phyloP scores from a whole-genome alignment of 2,113 vertebrate species.

The Erythrolamprus reginae region DNA sequence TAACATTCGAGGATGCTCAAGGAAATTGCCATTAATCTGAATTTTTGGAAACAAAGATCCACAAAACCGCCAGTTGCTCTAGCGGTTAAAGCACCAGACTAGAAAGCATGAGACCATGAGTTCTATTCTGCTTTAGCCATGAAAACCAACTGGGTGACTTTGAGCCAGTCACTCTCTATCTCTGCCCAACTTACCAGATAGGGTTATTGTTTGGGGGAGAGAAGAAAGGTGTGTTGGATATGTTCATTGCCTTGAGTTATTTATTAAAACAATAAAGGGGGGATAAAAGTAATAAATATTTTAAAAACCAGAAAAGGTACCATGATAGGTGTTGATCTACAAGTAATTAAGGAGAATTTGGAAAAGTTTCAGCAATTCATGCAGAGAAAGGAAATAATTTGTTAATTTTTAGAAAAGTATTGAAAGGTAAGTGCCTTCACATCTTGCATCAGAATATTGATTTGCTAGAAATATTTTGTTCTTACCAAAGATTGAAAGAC shows the following conservation, averaged over 20 bases:
- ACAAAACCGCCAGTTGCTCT: neutral
- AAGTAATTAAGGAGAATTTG: neutral
- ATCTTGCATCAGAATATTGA: neutral
- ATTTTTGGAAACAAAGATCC: neutral
- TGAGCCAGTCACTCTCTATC: neutral
- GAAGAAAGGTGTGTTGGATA: neutral
- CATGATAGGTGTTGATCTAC: too few relatives aligned
- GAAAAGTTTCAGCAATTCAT: neutral
- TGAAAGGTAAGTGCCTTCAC: neutral
- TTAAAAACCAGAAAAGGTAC: neutral
- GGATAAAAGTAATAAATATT: neutral
- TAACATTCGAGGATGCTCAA: neutral
- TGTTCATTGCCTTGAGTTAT: neutral
- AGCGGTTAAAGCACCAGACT: neutral
- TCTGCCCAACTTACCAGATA: neutral
- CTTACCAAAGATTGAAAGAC: constrained; percentile 96
- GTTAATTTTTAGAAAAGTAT: neutral
- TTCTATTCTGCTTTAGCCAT: neutral
- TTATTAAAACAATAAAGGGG: neutral
- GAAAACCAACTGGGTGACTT: neutral
- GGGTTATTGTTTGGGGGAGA: neutral
- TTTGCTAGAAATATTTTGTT: neutral
- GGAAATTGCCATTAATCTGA: neutral
- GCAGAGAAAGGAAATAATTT: neutral
- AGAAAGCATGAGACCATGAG: neutral